These are phyloP conservation scores for Pentamera pediparva DNA, from an alignment of 53 echinoderm and acorn worm genomes.

Conservation along the genomic window DNA sequence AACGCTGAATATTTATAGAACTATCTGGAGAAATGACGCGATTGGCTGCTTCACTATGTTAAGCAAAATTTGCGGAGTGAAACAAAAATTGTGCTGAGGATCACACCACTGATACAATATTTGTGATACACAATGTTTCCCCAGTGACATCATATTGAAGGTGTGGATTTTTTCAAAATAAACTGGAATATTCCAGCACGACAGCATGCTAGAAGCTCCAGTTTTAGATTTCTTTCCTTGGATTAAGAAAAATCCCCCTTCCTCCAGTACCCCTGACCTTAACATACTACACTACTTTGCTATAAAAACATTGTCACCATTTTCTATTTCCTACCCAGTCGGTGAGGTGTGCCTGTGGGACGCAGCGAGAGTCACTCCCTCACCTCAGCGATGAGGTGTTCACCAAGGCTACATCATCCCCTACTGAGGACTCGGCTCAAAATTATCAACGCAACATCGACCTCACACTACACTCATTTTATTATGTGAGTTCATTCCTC, in stretches of 20 bases:
- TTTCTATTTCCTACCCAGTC: constrained; percentile 46
- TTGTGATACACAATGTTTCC: no score
- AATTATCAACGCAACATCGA: constrained; percentile 60
- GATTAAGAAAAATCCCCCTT: not conserved
- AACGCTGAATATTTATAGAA: no score
- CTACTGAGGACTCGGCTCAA: constrained; percentile 31
- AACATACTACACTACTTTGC: not conserved
- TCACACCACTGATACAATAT: no score
- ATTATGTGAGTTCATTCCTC: constrained; percentile 50
- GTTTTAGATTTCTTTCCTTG: not conserved
- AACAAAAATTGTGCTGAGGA: no score
- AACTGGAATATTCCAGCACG: no score
- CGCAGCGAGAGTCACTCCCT: constrained; percentile 63
- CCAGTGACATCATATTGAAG: no score
- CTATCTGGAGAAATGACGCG: no score
- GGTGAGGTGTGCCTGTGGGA: constrained; percentile 81
- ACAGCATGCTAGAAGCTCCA: no score
- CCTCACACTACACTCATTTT: constrained; percentile 67
- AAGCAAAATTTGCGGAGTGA: no score
- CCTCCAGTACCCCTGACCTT: not conserved
- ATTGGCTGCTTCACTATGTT: no score
- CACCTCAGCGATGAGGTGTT: constrained; percentile 56
- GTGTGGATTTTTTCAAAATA: no score
- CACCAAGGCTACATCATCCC: constrained; percentile 7
- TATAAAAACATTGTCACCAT: not conserved